Base-by-base conservation (phyloP, 2,113 vertebrate species). In the Pycnonotus jocosus region DNA sequence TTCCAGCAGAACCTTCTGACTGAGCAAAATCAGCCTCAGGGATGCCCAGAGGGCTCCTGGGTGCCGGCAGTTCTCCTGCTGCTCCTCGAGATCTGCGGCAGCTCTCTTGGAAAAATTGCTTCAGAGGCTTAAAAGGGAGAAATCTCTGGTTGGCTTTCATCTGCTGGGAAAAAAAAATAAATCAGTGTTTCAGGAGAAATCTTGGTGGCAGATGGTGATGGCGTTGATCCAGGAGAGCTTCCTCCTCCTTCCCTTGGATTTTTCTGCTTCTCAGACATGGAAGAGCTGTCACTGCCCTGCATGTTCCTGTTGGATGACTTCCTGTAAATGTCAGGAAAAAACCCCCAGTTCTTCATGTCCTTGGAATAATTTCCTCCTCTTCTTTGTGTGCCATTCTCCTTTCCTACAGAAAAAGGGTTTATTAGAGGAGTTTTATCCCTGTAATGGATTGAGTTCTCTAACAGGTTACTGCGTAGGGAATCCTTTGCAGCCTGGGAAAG, bases 181-280 rank as follows among this genome's bases (percentile, higher is more conserved):
- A 72, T 20, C 6, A 17, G 42, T 37, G 33, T 92, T 94, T 70
- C 17, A 66, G 56, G 86, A 94, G 86, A 38, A 80, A 58, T 65
- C 61, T 92, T 38, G 0, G 40, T 53, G 73, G 92, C 90, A 94
- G 93, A 92, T 93, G 94, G 94, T 13, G 72, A 11, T 93, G 95
- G 88, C 76, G 0, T 73, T 66, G 33, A 17, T 81, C 95, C 96
- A 96, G 16, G 68, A 86, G 72, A 95, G 76, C 94, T 90, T 94
- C 93, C 81, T 94, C 56, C 92, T 87, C 64, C 79, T 68, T 93
- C 22, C n/a, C 25, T 40, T 76, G 85, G 90, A 66, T 83, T 90
- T 93, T 85, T 91, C 78, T 48, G 5, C 74, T n/a, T 81, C 87
- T 84, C 48, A 11, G 83, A 19, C 20, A 3, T 3, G 24, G 87